Evolutionary conservation across 2,888 invertebrate genomes (phyloP).

Genomic region (Leistus spinibarbis): DNA sequence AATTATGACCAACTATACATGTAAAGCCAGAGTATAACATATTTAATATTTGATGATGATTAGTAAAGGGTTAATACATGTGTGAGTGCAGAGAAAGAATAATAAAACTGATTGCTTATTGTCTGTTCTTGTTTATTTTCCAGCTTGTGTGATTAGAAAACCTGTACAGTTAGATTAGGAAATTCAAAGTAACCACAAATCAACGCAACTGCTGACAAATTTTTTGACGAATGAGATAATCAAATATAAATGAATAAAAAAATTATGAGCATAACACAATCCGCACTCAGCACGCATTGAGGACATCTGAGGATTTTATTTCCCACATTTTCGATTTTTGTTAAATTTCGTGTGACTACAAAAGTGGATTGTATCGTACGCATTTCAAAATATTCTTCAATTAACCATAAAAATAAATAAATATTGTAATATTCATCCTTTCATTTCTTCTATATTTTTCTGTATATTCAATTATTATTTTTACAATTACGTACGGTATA

Average conservation of each 20-base stretch:
- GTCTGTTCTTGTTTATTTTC: constrained; percentile 54
- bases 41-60: too few relatives aligned
- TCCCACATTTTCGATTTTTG: constrained; percentile 58
- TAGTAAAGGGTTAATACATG: not conserved
- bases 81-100: not conserved
- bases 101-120: not conserved
- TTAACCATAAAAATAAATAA: not conserved
- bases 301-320: constrained; percentile 84
- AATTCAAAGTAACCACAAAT: constrained; percentile 60
- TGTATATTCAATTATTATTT: constrained; percentile 13
- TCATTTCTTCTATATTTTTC: not conserved
- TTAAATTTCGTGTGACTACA: constrained; percentile 57
- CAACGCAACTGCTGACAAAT: constrained; percentile 55
- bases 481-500: not conserved
- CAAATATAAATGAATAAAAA: constrained; percentile 1
- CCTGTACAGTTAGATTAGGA: constrained; percentile 61
- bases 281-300: constrained; percentile 88
- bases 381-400: constrained; percentile 43
- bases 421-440: not conserved
- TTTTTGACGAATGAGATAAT: constrained; percentile 44
- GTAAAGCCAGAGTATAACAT: too few relatives aligned
- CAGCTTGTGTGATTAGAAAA: constrained; percentile 70
- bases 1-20: too few relatives aligned
- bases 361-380: constrained; percentile 52
- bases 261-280: constrained; percentile 60